Conservation (phyloP, 2,113 vertebrate species). For the Panurus biarmicus region DNA sequence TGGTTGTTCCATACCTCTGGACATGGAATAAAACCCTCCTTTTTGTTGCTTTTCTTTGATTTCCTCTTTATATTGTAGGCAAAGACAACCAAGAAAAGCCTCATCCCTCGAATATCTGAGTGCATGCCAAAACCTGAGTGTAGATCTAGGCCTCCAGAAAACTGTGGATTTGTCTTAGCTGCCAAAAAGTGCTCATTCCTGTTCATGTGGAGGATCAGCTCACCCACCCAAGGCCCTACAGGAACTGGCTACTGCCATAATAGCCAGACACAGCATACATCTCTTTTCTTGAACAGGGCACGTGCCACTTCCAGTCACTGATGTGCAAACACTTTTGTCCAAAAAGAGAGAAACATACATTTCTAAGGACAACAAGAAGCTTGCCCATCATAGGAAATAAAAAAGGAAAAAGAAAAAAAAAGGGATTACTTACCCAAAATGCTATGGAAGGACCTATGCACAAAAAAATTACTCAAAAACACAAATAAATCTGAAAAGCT, state of each 20-base stretch:
- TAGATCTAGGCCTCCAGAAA: not conserved
- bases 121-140: not conserved
- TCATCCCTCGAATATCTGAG: not conserved
- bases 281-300: not conserved
- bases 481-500: not conserved
- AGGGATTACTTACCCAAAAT: not conserved
- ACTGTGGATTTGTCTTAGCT: not conserved
- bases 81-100: not conserved
- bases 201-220: accelerated
- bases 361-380: not conserved
- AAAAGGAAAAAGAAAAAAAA: no score
- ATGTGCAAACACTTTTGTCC: not conserved
- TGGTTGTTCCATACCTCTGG: not conserved
- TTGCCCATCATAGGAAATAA: accelerated
- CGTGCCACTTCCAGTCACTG: not conserved
- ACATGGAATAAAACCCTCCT: not conserved
- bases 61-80: not conserved
- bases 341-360: not conserved
- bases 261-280: not conserved
- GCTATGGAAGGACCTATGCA: not conserved
- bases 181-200: not conserved
- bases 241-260: not conserved
- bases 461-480: not conserved
- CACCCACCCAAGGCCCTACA: not conserved
- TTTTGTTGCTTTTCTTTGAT: not conserved